Percentiles rank a stretch among this genome's conserved stretches.
Evolutionary conservation across 2,888 invertebrate species (phyloP).

Genomic region (Cosmia trapezina): DNA sequence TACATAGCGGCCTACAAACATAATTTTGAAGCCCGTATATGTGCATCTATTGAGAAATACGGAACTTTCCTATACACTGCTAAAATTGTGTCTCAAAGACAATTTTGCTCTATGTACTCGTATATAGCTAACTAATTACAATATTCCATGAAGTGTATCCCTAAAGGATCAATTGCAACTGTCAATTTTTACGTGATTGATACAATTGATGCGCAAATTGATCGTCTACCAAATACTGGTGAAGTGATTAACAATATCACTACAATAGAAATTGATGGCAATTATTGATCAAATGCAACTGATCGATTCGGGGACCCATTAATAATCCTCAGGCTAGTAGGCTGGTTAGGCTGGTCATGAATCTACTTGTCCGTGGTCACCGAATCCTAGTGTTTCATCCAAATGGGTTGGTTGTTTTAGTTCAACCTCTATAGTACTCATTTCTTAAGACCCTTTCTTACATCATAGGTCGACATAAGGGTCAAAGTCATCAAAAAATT

Average conservation of each 20-base stretch:
- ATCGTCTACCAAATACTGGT: too few species aligned
- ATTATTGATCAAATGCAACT: too few species aligned
- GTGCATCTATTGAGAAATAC: not conserved
- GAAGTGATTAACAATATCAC: too few species aligned
- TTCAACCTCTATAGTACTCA: not conserved
- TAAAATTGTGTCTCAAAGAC: not conserved
- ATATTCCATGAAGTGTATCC: not conserved
- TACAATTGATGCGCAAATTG: too few species aligned
- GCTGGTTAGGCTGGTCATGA: not conserved
- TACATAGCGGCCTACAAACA: constrained; percentile 20
- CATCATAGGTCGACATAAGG: not conserved
- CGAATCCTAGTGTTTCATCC: not conserved
- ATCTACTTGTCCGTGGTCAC: not conserved
- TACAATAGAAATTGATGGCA: too few species aligned
- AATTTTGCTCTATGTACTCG: too few species aligned
- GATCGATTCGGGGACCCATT: too few species aligned
- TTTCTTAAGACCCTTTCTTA: not conserved
- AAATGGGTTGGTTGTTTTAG: not conserved
- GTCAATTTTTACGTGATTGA: too few species aligned
- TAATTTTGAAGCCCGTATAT: not conserved
- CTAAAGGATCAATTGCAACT: too few species aligned
- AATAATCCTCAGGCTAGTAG: not conserved
- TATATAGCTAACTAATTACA: not conserved
- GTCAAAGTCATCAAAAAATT: constrained; percentile 8
- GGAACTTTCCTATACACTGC: not conserved